A percentile compares a stretch with the other conserved stretches of the same genome.
Evolutionary conservation across 2,888 invertebrate genomes (phyloP).

Genomic region (Campaea margaritaria): DNA sequence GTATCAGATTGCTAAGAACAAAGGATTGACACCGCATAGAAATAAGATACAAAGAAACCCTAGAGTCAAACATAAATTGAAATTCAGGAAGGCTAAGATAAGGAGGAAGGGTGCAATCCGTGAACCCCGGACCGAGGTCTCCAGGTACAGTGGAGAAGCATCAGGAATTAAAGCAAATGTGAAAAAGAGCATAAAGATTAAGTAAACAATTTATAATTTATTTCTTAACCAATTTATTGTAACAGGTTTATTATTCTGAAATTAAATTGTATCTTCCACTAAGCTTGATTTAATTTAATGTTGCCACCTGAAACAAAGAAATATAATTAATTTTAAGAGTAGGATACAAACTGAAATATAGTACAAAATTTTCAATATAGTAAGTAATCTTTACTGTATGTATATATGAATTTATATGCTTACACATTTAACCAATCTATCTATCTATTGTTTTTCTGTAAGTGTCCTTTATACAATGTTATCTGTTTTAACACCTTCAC

Average conservation of each 20-base stretch:
- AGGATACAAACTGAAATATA: too few relatives aligned
- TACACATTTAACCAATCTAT: too few relatives aligned
- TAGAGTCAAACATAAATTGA: slow-evolving; percentile 96
- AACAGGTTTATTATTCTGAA: slow-evolving; percentile 49
- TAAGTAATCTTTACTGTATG: too few relatives aligned
- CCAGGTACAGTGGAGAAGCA: slow-evolving; percentile 95
- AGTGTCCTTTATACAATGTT: too few relatives aligned
- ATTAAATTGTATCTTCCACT: slow-evolving; percentile 55
- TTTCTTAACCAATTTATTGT: slow-evolving; percentile 47
- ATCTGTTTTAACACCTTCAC: too few relatives aligned
- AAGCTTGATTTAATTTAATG: slow-evolving; percentile 57
- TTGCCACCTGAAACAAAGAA: slow-evolving; percentile 78
- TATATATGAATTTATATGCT: too few relatives aligned
- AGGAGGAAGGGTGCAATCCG: slow-evolving; percentile 97
- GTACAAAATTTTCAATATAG: too few relatives aligned
- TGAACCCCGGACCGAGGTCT: slow-evolving; percentile 91
- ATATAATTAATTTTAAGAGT: not conserved
- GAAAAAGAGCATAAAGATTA: slow-evolving; percentile 95
- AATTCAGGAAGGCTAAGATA: slow-evolving; percentile 96
- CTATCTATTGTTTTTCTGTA: too few relatives aligned
- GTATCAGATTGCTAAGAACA: slow-evolving; percentile 98
- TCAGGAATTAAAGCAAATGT: slow-evolving; percentile 97
- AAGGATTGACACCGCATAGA: slow-evolving; percentile 95
- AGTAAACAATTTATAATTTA: slow-evolving; percentile 70
- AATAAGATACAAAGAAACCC: slow-evolving; percentile 98